Conservation (phyloP, 1,140 invertebrate species). For the Dendroctonus valens region DNA sequence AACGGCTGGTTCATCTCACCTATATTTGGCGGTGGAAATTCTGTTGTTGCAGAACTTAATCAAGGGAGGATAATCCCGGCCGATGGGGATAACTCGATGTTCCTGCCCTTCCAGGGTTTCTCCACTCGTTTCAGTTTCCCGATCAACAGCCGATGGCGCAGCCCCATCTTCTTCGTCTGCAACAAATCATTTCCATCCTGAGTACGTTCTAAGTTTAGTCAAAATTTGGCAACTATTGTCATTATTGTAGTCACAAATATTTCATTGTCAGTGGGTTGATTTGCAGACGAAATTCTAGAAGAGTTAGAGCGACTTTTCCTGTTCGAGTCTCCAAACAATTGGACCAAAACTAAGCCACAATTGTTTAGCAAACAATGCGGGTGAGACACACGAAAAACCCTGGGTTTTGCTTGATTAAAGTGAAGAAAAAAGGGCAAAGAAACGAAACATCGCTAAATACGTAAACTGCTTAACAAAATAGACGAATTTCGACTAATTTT, state of each 20-base stretch:
- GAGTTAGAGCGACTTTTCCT: background rate
- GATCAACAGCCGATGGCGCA: constrained; percentile 40
- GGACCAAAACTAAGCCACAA: too few species aligned
- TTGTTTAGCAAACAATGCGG: background rate
- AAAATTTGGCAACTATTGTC: background rate
- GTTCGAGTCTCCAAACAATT: background rate
- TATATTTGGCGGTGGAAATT: constrained; percentile 94
- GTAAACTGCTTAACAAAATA: too few species aligned
- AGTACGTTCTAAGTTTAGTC: background rate
- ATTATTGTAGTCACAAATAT: background rate
- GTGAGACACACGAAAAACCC: too few species aligned
- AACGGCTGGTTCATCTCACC: too few species aligned
- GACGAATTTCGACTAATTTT: too few species aligned
- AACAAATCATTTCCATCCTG: background rate
- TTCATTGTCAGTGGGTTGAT: too few species aligned
- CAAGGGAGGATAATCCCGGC: constrained; percentile 72
- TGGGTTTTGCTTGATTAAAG: too few species aligned
- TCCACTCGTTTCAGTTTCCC: constrained; percentile 38
- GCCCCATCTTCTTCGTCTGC: constrained; percentile 44
- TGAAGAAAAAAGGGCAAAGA: too few species aligned
- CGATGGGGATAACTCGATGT: constrained; percentile 79
- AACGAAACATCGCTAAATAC: too few species aligned
- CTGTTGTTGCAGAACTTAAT: constrained; percentile 81
- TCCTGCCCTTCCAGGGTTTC: constrained; percentile 48
- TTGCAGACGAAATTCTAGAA: background rate